Conservation (phyloP, 2,113 vertebrate genomes). For the Malurus elegans region DNA sequence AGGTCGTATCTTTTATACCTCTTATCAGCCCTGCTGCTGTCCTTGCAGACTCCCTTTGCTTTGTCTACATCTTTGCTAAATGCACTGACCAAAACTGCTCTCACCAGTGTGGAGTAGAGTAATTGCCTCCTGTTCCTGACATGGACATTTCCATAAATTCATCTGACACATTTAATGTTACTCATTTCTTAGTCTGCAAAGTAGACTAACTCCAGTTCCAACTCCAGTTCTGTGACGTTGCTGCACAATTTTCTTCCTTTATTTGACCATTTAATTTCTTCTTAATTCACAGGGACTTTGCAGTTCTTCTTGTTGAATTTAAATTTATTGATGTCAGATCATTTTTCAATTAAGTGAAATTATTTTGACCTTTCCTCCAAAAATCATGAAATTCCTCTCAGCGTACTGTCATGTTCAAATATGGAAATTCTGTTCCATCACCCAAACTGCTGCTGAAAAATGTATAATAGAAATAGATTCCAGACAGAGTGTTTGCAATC, state of each 20-base stretch:
- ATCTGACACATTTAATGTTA: not conserved
- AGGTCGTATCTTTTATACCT: not conserved
- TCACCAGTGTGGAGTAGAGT: not conserved
- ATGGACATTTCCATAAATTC: not conserved
- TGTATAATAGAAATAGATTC: not conserved
- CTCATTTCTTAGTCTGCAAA: not conserved
- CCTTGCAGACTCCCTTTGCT: not conserved
- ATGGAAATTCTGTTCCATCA: not conserved
- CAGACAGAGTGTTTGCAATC: not conserved
- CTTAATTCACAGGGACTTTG: not conserved
- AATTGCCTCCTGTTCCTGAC: not conserved
- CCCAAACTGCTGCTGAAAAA: not conserved
- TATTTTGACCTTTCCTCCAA: not conserved
- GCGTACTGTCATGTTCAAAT: not conserved
- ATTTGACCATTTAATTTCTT: not conserved
- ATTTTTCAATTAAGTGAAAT: not conserved
- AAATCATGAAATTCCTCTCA: not conserved
- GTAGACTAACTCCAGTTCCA: not conserved
- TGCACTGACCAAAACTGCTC: not conserved
- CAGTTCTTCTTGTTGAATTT: not conserved
- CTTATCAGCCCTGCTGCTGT: slow-evolving; percentile 26
- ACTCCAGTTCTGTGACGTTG: not conserved
- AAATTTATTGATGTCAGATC: not conserved
- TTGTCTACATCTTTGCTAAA: not conserved
- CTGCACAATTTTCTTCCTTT: not conserved